These are phyloP conservation scores for Pantala flavescens DNA, from an alignment of 1,140 invertebrate species.

Conservation along the genomic window DNA sequence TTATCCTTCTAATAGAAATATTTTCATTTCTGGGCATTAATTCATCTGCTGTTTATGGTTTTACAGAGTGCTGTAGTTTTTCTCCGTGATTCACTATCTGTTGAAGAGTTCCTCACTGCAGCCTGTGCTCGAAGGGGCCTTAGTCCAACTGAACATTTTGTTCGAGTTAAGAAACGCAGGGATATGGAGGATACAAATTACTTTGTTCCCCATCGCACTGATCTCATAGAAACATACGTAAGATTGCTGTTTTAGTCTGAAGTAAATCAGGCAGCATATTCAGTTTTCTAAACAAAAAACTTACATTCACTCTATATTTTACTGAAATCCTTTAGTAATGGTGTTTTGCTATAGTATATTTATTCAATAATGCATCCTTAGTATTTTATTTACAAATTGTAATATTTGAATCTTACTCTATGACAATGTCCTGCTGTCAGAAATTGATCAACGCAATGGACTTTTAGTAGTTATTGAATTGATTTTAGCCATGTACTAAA, in stretches of 20 bases:
- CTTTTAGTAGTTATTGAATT: too few species aligned
- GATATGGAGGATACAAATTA: conserved; percentile 94
- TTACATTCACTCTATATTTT: background rate
- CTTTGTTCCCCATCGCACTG: conserved; percentile 84
- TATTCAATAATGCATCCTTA: conserved; percentile 11
- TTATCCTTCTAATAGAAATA: too few species aligned
- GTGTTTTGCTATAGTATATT: conserved; percentile 12
- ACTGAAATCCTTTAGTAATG: background rate
- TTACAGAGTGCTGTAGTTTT: conserved; percentile 65
- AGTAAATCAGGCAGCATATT: background rate
- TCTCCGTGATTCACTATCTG: conserved; percentile 81
- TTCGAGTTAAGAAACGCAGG: conserved; percentile 83
- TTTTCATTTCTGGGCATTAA: too few species aligned
- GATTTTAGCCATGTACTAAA: too few species aligned
- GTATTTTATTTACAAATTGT: background rate
- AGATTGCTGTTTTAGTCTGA: conserved; percentile 40
- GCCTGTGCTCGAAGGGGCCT: conserved; percentile 83
- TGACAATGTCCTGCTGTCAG: too few species aligned
- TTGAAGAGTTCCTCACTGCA: conserved; percentile 86
- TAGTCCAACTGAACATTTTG: conserved; percentile 90
- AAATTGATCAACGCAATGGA: too few species aligned
- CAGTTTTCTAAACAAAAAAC: background rate
- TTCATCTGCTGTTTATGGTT: conserved; percentile 23
- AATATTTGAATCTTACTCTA: too few species aligned
- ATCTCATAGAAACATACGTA: conserved; percentile 91